Percentiles rank a stretch among this genome's conserved stretches.
phyloP scores from a whole-genome alignment of 2,888 invertebrate genomes.

The Mythimna impura region DNA sequence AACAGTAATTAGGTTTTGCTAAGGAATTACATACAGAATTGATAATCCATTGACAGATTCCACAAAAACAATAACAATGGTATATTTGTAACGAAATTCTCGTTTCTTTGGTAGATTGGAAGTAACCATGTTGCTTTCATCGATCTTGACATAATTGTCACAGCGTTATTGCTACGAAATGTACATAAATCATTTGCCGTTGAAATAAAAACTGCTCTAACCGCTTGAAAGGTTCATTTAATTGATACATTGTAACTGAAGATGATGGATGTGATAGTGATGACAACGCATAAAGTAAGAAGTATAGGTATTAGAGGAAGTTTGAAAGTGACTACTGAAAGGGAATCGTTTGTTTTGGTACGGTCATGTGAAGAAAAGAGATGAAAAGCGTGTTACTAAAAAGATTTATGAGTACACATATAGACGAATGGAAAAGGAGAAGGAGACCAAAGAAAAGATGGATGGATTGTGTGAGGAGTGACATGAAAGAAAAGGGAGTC shows the following conservation, averaged over 20 bases:
- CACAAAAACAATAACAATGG: slow-evolving; percentile 64
- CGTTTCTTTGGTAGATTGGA: slow-evolving; percentile 49
- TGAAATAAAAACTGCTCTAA: slow-evolving; percentile 6
- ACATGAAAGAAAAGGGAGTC: too few species aligned
- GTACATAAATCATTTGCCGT: slow-evolving; percentile 24
- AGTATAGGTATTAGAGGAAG: too few species aligned
- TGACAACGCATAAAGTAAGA: too few species aligned
- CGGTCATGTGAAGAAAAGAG: too few species aligned
- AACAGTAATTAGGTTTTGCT: slow-evolving; percentile 24
- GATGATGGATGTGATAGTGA: too few species aligned
- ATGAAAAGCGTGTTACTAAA: too few species aligned
- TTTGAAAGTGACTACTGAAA: too few species aligned
- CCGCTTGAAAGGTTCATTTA: background rate
- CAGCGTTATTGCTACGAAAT: slow-evolving; percentile 38
- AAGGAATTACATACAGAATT: slow-evolving; percentile 47
- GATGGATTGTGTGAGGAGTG: too few species aligned
- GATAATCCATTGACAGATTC: slow-evolving; percentile 44
- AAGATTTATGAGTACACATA: too few species aligned
- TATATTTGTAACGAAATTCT: slow-evolving; percentile 56
- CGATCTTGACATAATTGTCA: slow-evolving; percentile 48
- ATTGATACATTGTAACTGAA: background rate
- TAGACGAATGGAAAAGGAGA: too few species aligned
- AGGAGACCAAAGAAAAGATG: too few species aligned
- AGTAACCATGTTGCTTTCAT: slow-evolving; percentile 50
- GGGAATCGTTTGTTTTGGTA: too few species aligned